phyloP scores from a whole-genome alignment of 2,888 invertebrate species.

The Drosophila imparisetae region DNA sequence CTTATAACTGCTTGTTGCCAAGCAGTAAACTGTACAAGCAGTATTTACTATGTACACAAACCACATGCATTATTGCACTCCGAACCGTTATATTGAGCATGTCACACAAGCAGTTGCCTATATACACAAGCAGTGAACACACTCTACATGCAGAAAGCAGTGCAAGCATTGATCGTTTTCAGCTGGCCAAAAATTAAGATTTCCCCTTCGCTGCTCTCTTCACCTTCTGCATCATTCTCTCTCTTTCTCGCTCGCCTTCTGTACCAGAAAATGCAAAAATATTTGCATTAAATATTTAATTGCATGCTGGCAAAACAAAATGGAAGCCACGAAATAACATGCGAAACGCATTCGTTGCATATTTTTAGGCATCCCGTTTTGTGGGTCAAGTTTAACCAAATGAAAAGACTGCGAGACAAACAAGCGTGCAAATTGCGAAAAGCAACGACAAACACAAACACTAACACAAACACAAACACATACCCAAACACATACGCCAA shows the following conservation, averaged over 20 bases:
- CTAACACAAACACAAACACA: slow-evolving; percentile 3
- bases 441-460: slow-evolving; percentile 22
- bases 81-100: background rate
- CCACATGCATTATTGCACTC: background rate
- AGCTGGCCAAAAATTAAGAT: background rate
- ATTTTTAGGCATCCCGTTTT: slow-evolving; percentile 41
- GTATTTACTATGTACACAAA: slow-evolving; percentile 2
- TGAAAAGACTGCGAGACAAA: slow-evolving; percentile 4
- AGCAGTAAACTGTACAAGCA: background rate
- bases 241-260: background rate
- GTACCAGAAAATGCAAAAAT: slow-evolving; percentile 9
- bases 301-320: slow-evolving; percentile 5
- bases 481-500: slow-evolving; percentile 2
- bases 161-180: background rate
- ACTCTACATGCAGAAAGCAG: background rate
- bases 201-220: background rate
- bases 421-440: slow-evolving; percentile 44
- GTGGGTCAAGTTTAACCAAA: slow-evolving; percentile 73
- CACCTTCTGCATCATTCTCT: background rate
- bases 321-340: slow-evolving; percentile 13
- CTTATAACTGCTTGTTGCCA: background rate
- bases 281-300: slow-evolving; percentile 20
- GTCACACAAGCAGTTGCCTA: background rate
- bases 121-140: background rate
- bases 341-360: slow-evolving; percentile 28